Evolutionary conservation across 2,113 vertebrate genomes (phyloP).

Genomic region (Egretta garzetta): DNA sequence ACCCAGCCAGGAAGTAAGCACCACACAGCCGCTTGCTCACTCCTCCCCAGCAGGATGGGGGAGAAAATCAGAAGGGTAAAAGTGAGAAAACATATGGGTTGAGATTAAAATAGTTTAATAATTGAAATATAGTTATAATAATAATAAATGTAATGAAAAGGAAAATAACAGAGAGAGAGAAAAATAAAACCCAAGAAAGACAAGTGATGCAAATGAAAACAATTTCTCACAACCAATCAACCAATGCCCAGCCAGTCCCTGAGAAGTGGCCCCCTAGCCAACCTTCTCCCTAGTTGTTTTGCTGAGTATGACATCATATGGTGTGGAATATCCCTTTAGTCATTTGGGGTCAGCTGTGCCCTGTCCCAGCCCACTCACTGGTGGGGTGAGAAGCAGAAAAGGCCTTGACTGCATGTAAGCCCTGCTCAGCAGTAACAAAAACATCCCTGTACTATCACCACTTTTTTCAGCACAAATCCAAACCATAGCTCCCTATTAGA

Average conservation of each 20-base stretch:
- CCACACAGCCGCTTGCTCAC: neutral
- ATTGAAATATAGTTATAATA: neutral
- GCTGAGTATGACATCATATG: no score
- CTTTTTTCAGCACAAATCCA: neutral
- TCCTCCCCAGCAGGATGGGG: no score
- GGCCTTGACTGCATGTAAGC: neutral
- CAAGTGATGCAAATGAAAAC: neutral
- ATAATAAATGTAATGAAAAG: neutral
- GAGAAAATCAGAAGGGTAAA: neutral
- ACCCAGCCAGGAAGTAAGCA: no score
- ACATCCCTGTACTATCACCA: neutral
- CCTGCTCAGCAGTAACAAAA: neutral
- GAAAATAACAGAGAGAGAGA: neutral
- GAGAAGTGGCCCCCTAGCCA: fast-evolving
- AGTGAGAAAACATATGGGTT: neutral
- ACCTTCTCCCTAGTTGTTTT: neutral
- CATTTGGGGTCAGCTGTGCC: neutral
- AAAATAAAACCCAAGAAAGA: neutral
- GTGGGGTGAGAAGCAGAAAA: neutral
- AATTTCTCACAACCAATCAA: neutral
- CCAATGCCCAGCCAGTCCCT: no score
- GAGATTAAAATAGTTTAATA: neutral
- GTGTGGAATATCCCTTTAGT: neutral
- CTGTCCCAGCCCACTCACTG: neutral
- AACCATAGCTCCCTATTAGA: neutral